A percentile compares a stretch with the other conserved stretches of the same genome.
phyloP scores from a whole-genome alignment of 2,888 invertebrate species.

The Aricia artaxerxes region DNA sequence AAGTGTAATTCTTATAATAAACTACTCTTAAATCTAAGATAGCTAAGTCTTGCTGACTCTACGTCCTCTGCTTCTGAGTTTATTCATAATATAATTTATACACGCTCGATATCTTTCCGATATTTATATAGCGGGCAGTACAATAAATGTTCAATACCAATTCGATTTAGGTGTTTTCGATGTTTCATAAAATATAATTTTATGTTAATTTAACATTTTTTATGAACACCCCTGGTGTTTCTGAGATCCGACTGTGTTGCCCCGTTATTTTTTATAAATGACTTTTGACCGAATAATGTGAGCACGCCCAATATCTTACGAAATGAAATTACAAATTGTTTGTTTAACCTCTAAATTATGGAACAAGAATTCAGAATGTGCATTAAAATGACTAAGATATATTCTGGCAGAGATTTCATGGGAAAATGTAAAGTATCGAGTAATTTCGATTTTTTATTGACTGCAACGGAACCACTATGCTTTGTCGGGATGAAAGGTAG shows the following conservation, averaged over 20 bases:
- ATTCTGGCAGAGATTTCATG: neutral
- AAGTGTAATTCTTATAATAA: no score
- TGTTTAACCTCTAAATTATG: neutral
- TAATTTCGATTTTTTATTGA: no score
- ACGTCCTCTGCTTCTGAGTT: slow-evolving; percentile 61
- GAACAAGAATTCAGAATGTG: neutral
- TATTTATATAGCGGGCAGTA: slow-evolving; percentile 39
- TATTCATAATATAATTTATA: slow-evolving; percentile 69
- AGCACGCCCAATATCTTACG: neutral
- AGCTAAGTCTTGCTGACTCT: neutral
- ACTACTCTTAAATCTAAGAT: no score
- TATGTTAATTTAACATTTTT: slow-evolving; percentile 6
- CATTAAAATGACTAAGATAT: neutral
- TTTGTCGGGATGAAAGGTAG: no score
- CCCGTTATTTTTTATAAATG: neutral
- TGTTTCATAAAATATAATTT: slow-evolving; percentile 17
- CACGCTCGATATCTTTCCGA: slow-evolving; percentile 39
- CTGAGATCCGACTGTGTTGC: neutral
- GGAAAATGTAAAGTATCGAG: no score
- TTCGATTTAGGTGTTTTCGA: slow-evolving; percentile 15
- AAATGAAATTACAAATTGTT: neutral
- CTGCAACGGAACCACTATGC: no score
- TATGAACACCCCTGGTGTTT: neutral
- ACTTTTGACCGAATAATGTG: neutral
- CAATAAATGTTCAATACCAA: neutral